Base-by-base conservation (phyloP, 1,140 invertebrate species). In the Lepidotrigona ventralis region DNA sequence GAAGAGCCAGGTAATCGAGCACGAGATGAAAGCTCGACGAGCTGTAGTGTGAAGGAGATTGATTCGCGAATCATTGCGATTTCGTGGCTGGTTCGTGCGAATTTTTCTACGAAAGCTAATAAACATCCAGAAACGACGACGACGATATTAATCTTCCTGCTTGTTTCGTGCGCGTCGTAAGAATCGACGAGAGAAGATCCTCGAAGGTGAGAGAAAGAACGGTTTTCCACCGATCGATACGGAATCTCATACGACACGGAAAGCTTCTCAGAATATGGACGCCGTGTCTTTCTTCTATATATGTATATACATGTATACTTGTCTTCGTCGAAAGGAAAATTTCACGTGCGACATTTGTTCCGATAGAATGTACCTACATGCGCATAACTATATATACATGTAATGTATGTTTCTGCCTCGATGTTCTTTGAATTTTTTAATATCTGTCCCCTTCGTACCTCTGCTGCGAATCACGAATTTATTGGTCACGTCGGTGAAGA, bases 191-290 rank as follows among this genome's bases (percentile, higher is more conserved):
- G 8, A 11, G n/a, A n/a, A n/a, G n/a, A n/a, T n/a, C n/a, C n/a
- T 14, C 33, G 33, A 33, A 33, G 33, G 81, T 83, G 71, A 70
- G 80, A 63, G 58, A 39, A 66, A 66, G 64, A 76, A 60, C 83
- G 70, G 71, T 53, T 69, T 77, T 33, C 46, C 63, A 26, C 74
- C 60, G 85, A 87, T 87, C 86, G 86, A 87, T 86, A 86, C 6
- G 39, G 6, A 46, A 46, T 46, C 70, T 39, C n/a, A 6, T 53
- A 19, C n/a, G 54, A 79, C 33, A 53, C 26, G 51, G 63, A 54
- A 76, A 81, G 76, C n/a, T 76, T 58, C 39, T 33, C 19, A 66
- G 33, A n/a, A 12, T 17, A 14, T 53, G 29, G 53, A 81, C 68
- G 63, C 8, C 23, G 56, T 64, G 51, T 73, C 56, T 63, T 29